Conservation (phyloP, 2,797 vertebrate genomes). For the Etheostoma perlongum region DNA sequence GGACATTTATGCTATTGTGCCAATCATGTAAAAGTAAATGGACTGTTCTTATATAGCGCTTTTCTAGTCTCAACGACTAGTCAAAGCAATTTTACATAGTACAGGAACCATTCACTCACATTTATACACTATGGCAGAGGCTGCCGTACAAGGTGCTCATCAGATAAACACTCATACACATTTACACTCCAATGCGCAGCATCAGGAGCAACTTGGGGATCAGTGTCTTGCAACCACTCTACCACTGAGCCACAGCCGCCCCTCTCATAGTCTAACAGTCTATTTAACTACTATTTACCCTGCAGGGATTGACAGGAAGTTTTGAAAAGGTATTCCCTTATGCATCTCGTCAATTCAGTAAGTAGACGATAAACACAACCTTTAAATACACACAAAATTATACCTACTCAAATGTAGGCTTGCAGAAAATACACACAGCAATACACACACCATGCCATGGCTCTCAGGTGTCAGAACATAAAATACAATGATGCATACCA, state of each 20-base stretch:
- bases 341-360: not conserved
- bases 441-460: not conserved
- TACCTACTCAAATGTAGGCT: not conserved
- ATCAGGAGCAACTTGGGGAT: too few relatives aligned
- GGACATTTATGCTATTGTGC: not conserved
- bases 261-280: not conserved
- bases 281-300: not conserved
- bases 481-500: not conserved
- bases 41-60: too few relatives aligned
- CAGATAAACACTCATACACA: too few relatives aligned
- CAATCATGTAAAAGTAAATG: not conserved
- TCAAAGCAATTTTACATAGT: too few relatives aligned
- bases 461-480: constrained; percentile 9
- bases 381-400: not conserved
- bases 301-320: constrained; percentile 1
- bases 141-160: too few relatives aligned
- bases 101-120: too few relatives aligned
- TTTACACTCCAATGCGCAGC: too few relatives aligned
- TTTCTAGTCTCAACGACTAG: too few relatives aligned
- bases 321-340: not conserved
- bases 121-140: too few relatives aligned
- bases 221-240: too few relatives aligned
- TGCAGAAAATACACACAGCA: constrained; percentile 4
- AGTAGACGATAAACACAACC: not conserved
- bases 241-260: too few relatives aligned